These are phyloP conservation scores for Aphelenchoides besseyi DNA, from an alignment of 1,140 invertebrate species.

Conservation along the genomic window DNA sequence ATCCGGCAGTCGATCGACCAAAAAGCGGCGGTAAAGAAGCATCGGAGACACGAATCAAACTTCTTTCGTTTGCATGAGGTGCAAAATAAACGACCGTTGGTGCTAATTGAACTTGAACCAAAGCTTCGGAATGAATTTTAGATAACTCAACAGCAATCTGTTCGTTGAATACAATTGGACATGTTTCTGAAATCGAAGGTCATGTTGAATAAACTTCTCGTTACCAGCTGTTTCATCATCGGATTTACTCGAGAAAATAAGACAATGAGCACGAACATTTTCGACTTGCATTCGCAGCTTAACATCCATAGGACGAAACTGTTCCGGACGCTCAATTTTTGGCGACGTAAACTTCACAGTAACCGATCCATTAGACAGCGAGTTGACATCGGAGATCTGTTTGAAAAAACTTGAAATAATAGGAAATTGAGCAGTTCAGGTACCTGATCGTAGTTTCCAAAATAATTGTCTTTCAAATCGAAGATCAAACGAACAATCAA, in stretches of 20 bases:
- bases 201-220: too few species aligned
- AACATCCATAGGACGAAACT: conserved; percentile 64
- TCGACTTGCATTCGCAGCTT: conserved; percentile 64
- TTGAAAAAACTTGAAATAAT: too few species aligned
- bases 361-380: conserved; percentile 30
- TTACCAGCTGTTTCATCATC: background rate
- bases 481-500: conserved; percentile 49
- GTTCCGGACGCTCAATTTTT: conserved; percentile 56
- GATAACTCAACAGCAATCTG: conserved; percentile 66
- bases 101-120: conserved; percentile 63
- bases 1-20: conserved; percentile 30
- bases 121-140: conserved; percentile 65
- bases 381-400: conserved; percentile 43
- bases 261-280: conserved; percentile 65
- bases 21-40: conserved; percentile 45
- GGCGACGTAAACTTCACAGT: conserved; percentile 29
- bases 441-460: conserved; percentile 55
- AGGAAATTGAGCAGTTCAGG: background rate
- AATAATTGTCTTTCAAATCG: conserved; percentile 59
- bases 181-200: conserved; percentile 47
- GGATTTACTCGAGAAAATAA: conserved; percentile 21
- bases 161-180: conserved; percentile 65
- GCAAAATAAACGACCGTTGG: conserved; percentile 25
- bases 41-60: background rate
- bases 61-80: background rate